Base-by-base conservation (phyloP, 1,140 invertebrate genomes). In the Bombus sibiricus region DNA sequence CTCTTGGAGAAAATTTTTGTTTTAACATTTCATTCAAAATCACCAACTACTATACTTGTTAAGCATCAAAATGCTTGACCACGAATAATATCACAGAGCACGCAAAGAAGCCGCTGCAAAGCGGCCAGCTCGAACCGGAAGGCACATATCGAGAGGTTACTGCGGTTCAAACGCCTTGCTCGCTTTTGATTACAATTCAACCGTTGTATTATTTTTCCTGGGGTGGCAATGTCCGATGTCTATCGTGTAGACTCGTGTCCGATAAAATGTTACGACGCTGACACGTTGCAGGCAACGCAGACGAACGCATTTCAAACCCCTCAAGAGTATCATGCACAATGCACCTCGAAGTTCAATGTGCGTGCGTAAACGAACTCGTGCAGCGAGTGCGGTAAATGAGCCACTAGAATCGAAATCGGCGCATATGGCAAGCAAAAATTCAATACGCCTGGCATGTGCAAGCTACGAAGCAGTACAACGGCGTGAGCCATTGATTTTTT, bases 351-450 rank as follows among this genome's bases (percentile, higher is more conserved):
- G 41, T 41, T 69, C 69, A 74, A 43, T 53, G 75, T 59, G 81
- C 37, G 43, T 83, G 39, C 69, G 53, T 13, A 76, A 82, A 69
- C 62, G 76, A 79, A 80, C 59, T 62, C 25, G 57, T 28, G 69
- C 64, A 53, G 6, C 47, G 47, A 53, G 47, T 53, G 32, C 34
- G 28, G 84, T 80, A 89, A 89, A 89, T 62, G 81, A 86, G 59
- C 88, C 81, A 78, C 84, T 86, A 39, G 84, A 89, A 81, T 86
- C 83, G 84, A 89, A 71, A 80, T 81, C 77, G 43, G 53, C 39
- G 81, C 87, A 78, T 84, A 79, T 79, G 75, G 75, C 39, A 15
- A 34, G 32, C 13, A 34, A 32, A 41, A 53, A 41, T 68, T 79
- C 74, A 81, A 47, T 57, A 73, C 87, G 84, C 80, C 81, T 87